Evolutionary conservation across 2,888 invertebrate species (phyloP).

Genomic region (Noctua janthina): DNA sequence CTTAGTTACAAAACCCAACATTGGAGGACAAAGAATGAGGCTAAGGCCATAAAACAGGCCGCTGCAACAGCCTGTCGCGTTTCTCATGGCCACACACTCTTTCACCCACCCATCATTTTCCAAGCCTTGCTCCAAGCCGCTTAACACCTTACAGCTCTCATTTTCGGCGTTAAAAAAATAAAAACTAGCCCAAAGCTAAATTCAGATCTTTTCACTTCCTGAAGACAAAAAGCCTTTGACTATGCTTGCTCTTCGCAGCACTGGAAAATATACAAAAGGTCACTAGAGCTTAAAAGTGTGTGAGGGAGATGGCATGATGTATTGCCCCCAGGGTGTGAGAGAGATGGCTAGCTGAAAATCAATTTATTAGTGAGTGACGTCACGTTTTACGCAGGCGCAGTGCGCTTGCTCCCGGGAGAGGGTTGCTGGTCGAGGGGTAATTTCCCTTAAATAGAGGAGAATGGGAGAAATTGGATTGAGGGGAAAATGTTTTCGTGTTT

Average conservation of each 20-base stretch:
- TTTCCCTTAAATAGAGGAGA: slow-evolving; percentile 58
- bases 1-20: neutral
- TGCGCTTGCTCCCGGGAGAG: slow-evolving; percentile 81
- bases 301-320: slow-evolving; percentile 76
- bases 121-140: slow-evolving; percentile 53
- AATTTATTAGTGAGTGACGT: slow-evolving; percentile 91
- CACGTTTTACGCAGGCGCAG: slow-evolving; percentile 86
- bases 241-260: slow-evolving; percentile 81
- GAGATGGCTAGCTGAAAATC: slow-evolving; percentile 87
- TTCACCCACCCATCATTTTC: slow-evolving; percentile 56
- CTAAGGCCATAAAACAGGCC: slow-evolving; percentile 31
- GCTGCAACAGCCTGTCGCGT: slow-evolving; percentile 28
- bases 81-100: slow-evolving; percentile 42
- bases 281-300: slow-evolving; percentile 83
- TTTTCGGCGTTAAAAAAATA: slow-evolving; percentile 68
- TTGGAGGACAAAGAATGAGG: slow-evolving; percentile 36
- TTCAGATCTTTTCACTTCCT: slow-evolving; percentile 81
- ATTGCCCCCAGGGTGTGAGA: slow-evolving; percentile 62
- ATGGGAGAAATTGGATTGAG: neutral
- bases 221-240: slow-evolving; percentile 86
- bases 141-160: slow-evolving; percentile 28
- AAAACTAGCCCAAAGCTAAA: slow-evolving; percentile 76
- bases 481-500: neutral
- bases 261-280: slow-evolving; percentile 89
- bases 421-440: slow-evolving; percentile 77